Conservation (phyloP, 1,140 invertebrate species). For the Platorchestia sp. region DNA sequence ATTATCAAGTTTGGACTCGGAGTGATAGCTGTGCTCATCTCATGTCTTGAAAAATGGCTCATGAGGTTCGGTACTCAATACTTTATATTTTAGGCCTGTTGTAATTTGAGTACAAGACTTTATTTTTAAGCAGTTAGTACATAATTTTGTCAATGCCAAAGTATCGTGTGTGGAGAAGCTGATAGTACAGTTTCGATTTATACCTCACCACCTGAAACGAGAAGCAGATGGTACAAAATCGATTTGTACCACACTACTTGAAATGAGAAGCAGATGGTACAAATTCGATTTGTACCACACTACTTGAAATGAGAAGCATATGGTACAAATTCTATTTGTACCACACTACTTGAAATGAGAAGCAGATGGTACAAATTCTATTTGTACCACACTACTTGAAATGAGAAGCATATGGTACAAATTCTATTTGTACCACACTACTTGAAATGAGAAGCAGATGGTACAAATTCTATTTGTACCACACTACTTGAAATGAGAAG, state of each 20-base stretch:
- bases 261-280: not conserved
- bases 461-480: no score
- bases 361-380: not conserved
- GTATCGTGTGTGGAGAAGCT: not conserved
- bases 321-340: not conserved
- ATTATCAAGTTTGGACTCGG: not conserved
- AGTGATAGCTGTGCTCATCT: not conserved
- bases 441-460: no score
- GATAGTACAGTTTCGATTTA: not conserved
- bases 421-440: no score
- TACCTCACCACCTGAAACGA: not conserved
- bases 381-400: not conserved
- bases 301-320: not conserved
- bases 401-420: no score
- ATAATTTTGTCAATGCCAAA: not conserved
- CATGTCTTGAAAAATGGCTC: not conserved
- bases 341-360: not conserved
- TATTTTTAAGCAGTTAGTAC: not conserved
- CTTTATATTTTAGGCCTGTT: no score
- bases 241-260: not conserved
- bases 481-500: no score
- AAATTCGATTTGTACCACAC: not conserved
- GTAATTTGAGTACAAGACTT: not conserved
- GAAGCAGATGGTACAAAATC: not conserved
- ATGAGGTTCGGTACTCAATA: not conserved